Conservation (phyloP, 2,797 vertebrate genomes). For the Sternotherus odoratus region DNA sequence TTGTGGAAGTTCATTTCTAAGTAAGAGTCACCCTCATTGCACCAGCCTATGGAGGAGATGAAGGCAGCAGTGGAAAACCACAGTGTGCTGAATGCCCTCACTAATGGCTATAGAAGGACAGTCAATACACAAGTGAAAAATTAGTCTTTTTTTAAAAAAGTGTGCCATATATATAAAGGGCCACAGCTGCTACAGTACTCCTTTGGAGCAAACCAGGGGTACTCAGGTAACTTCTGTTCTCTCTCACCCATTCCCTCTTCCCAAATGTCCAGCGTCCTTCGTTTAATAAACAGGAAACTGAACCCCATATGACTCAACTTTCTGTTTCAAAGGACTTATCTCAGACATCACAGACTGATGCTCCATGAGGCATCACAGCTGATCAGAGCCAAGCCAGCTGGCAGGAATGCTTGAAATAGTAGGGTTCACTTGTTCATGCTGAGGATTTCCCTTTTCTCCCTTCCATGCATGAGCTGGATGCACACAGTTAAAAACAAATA, state of each 20-base stretch:
- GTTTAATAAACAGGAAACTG: neutral
- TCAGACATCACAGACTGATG: neutral
- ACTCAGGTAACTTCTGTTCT: neutral
- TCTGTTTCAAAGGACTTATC: neutral
- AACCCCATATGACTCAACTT: neutral
- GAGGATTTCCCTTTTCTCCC: neutral
- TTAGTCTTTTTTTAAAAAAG: neutral
- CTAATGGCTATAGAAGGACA: neutral
- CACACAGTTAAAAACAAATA: neutral
- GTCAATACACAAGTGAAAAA: neutral
- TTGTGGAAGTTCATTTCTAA: neutral
- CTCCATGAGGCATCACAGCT: neutral
- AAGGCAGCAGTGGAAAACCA: neutral
- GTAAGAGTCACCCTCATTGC: neutral
- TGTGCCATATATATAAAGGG: accelerated
- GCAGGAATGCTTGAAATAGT: accelerated
- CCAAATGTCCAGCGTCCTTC: neutral
- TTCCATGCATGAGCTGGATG: accelerated
- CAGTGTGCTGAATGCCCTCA: neutral
- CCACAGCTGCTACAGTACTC: neutral
- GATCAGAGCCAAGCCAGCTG: constrained; percentile 11
- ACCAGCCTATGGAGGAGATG: neutral
- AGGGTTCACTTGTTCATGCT: neutral
- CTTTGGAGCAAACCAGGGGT: neutral
- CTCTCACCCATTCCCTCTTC: neutral